Evolutionary conservation across 2,113 vertebrate genomes (phyloP), one percentile per base, ranked within the genome.

Genomic region (Caranx ignobilis): DNA sequence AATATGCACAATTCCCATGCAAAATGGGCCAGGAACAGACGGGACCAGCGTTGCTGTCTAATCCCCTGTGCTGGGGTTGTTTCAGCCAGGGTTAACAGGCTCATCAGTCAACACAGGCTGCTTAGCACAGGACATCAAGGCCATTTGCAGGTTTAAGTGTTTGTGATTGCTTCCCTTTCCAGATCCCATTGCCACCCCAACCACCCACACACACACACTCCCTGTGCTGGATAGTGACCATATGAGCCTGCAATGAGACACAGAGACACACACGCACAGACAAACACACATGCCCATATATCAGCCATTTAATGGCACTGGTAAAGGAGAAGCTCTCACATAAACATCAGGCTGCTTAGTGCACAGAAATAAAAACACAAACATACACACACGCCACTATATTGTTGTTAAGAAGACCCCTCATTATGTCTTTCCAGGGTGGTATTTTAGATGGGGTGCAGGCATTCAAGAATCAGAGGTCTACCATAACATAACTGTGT

Each of bases 1-100:
- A 94, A 92, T 92, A 93, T 94, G 93, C 93, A 94, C 92, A 95
- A 92, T 92, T 92, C 90, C 88, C 82, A 94, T 94, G 92, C 89
- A 93, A 94, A 94, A 90, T 71, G 85, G 82, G 79, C 83, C 70
- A 79, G 83, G 73, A 86, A 84, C 78, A 83, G 85, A 77, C 78
- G 11, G 87, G 87, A 86, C 91, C 88, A 21, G 80, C 84, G 70
- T 56, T 74, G 87, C 78, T 83, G 82, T 93, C 92, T 93, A 94
- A 92, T 94, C 88, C 92, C 89, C 78, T 75, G 85, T 82, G 85
- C 88, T 88, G 87, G 83, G 90, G 88, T 88, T 92, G 91, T 93
- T 94, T 95, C 95, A 94, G 80, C 89, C 90, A 89, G 91, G 92
- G 91, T 94, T 94, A 94, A 92, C 88, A 84, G 85, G 92, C 92